Percentiles rank a stretch among this genome's conserved stretches.
Conservation (phyloP, 92 coral and sea anemone species). For the Muricea muricata region DNA sequence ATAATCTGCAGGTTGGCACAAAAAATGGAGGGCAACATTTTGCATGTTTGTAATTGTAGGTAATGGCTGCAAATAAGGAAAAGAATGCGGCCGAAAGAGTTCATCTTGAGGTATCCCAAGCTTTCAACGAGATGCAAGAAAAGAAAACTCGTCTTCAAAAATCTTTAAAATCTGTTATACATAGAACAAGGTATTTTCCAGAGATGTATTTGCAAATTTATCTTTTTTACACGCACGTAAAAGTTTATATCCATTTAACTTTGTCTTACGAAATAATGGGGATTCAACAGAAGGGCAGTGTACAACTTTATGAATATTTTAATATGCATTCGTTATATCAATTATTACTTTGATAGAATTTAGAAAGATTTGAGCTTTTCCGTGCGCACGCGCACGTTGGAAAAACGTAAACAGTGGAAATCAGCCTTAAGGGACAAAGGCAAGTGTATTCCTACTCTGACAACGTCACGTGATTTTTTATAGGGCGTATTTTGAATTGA, state of each 20-base stretch:
- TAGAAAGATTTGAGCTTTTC: too few relatives aligned
- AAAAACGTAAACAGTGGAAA: too few relatives aligned
- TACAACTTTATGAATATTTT: too few relatives aligned
- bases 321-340: too few relatives aligned
- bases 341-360: too few relatives aligned
- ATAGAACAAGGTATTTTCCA: conserved; percentile 76
- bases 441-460: neutral
- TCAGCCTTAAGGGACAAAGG: neutral
- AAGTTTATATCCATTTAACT: too few relatives aligned
- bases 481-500: conserved; percentile 89
- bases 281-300: too few relatives aligned
- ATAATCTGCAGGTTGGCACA: too few relatives aligned
- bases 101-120: conserved; percentile 82
- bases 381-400: too few relatives aligned
- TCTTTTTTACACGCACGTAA: neutral
- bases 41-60: conserved; percentile 43
- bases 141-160: conserved; percentile 73
- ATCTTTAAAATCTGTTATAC: conserved; percentile 87
- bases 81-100: conserved; percentile 73
- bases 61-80: conserved; percentile 89
- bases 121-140: conserved; percentile 79
- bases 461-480: conserved; percentile 2
- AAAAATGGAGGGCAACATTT: too few relatives aligned
- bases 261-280: too few relatives aligned
- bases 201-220: neutral